Base-by-base conservation (phyloP, 1,140 invertebrate genomes). In the Homarus americanus region DNA sequence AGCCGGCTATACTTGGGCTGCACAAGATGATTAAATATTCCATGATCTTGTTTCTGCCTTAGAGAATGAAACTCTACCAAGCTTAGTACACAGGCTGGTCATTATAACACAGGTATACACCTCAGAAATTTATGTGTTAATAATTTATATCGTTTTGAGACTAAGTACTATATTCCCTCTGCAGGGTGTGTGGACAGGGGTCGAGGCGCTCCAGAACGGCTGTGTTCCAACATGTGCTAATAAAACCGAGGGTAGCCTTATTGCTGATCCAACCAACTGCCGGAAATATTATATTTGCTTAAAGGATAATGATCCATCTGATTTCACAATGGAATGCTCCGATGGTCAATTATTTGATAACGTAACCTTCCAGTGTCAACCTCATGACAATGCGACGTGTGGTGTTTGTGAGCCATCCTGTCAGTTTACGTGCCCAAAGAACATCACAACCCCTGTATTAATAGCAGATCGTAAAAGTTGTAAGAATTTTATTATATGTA, bases 231-330 rank as follows among this genome's bases (percentile, higher is more conserved):
- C 63, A 4, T 78, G 75, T 24, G 12, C 2, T 10, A 17, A 24
- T 10, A 78, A 12, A 24, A 15, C 0, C 2, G 20, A 10, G 28
- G 41, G 41, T 17, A 5, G 0, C 2, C 20, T 2, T 0, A 32
- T 80, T 5, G 41, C 78, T 80, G 78, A 80, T 34, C 78, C 78
- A 32, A 34, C 15, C 12, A 53, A 53, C 78, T 80, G 78, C n/a
- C 38, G 44, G 28, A 4, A 28, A 34, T 80, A 53, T 53, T 53
- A 80, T 28, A 5, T 44, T 4, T 80, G 78, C 17, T 49, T 32
- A 41, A 7, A 12, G 38, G 28, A 36, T 49, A 41, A 3, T 7
- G 10, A 40, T 38, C 24, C 17, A 9, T 53, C 78, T 12, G 41
- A 53, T 32, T 34, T 53, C 7, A 53, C 78, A n/a, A 28, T 2